Conservation (phyloP, 2,113 vertebrate genomes). For the Lepisosteus osseus region DNA sequence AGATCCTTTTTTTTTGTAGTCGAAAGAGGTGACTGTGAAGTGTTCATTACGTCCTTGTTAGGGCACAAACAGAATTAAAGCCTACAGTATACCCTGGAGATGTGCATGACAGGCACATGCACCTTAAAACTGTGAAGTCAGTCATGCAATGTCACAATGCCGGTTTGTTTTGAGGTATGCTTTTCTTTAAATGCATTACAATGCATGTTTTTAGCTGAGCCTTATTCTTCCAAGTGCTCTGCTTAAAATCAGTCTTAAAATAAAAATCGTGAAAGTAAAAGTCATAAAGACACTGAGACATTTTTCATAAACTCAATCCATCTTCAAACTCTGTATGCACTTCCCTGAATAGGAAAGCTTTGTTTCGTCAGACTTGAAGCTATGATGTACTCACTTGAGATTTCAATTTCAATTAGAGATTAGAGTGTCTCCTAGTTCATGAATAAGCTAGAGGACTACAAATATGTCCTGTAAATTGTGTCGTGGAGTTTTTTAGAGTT, state of each 20-base stretch:
- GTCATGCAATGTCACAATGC: too few species aligned
- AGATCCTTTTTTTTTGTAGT: not conserved
- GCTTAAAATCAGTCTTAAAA: slow-evolving; percentile 27
- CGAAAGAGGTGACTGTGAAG: too few species aligned
- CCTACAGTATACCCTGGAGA: too few species aligned
- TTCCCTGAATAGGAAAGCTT: not conserved
- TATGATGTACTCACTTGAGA: slow-evolving; percentile 48
- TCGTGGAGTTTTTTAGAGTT: not conserved
- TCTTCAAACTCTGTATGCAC: slow-evolving; percentile 35
- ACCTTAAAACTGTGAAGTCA: too few species aligned
- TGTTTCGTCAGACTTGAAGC: slow-evolving; percentile 51
- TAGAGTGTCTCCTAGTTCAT: slow-evolving; percentile 40
- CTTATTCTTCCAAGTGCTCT: not conserved
- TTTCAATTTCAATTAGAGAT: not conserved
- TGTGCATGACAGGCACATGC: too few species aligned
- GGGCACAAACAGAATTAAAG: too few species aligned
- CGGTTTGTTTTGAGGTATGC: too few species aligned
- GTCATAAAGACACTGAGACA: not conserved
- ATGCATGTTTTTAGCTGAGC: not conserved
- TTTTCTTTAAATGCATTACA: too few species aligned
- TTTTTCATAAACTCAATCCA: slow-evolving; percentile 40
- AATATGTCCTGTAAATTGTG: slow-evolving; percentile 41
- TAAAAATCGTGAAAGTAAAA: slow-evolving; percentile 26
- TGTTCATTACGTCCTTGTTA: too few species aligned
- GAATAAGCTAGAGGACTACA: slow-evolving; percentile 30